phyloP scores from a whole-genome alignment of 2,888 invertebrate genomes.

The Rotaria macrura region DNA sequence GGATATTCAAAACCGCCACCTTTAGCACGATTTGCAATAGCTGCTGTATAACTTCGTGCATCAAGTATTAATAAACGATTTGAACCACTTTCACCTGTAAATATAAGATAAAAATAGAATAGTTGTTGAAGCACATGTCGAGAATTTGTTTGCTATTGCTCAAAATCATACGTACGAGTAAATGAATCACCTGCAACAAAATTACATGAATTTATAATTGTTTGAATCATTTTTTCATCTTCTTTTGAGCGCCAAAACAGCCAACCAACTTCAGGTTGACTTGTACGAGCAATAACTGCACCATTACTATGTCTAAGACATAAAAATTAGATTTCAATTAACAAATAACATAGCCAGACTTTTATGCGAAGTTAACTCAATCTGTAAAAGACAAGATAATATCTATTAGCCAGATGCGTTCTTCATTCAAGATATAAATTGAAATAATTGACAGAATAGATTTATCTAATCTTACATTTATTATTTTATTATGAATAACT shows the following conservation, averaged over 20 bases:
- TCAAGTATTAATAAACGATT: conserved; percentile 62
- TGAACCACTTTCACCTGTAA: conserved; percentile 2
- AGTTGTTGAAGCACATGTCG: too few relatives aligned
- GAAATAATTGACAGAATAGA: too few relatives aligned
- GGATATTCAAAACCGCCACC: conserved; percentile 87
- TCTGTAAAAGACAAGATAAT: too few relatives aligned
- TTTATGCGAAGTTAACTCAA: too few relatives aligned
- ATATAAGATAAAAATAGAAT: too few relatives aligned
- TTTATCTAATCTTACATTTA: too few relatives aligned
- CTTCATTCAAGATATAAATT: too few relatives aligned
- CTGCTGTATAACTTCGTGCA: conserved; percentile 86
- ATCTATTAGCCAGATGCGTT: too few relatives aligned
- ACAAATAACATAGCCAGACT: too few relatives aligned
- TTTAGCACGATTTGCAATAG: conserved; percentile 85
- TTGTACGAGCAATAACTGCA: conserved; percentile 80
- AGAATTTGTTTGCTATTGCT: too few relatives aligned
- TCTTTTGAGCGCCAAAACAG: conserved; percentile 77
- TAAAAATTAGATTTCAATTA: background rate
- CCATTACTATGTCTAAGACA: conserved; percentile 67
- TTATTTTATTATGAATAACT: too few relatives aligned
- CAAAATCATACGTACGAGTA: background rate
- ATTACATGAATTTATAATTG: background rate
- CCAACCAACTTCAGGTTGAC: conserved; percentile 90
- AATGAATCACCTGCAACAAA: background rate
- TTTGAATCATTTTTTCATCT: conserved; percentile 74